Conservation (phyloP, 1,140 invertebrate species). For the Belonocnema kinseyi region DNA sequence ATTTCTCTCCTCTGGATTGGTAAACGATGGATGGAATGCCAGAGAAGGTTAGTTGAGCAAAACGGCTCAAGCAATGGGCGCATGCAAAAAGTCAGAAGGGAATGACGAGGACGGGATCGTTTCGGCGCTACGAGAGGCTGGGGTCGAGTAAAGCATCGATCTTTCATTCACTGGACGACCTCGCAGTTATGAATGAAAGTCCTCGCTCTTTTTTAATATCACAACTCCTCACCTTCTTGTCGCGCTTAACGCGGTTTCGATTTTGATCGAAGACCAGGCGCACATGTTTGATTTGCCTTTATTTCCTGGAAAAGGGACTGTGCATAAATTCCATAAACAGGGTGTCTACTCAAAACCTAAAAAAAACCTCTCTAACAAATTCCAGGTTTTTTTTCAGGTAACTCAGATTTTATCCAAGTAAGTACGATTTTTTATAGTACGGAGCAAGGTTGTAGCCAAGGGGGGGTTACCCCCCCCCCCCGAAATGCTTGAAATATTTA, state of each 20-base stretch:
- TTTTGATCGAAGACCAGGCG: constrained; percentile 59
- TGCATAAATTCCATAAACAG: too few species aligned
- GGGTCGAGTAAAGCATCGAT: constrained; percentile 51
- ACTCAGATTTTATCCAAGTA: too few species aligned
- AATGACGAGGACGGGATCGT: constrained; percentile 21
- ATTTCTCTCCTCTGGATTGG: not conserved
- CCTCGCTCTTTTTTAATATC: constrained; percentile 55
- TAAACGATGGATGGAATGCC: constrained; percentile 26
- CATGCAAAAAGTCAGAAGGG: constrained; percentile 36
- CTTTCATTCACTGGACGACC: constrained; percentile 57
- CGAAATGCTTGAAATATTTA: too few species aligned
- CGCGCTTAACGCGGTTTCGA: constrained; percentile 57
- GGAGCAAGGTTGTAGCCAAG: too few species aligned
- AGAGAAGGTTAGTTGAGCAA: constrained; percentile 34
- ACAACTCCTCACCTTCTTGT: constrained; percentile 40
- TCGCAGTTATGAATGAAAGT: constrained; percentile 59
- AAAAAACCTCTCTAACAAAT: too few species aligned
- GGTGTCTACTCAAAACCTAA: too few species aligned
- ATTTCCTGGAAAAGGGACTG: too few species aligned
- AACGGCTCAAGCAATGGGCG: not conserved
- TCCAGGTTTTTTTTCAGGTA: too few species aligned
- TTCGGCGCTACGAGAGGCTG: constrained; percentile 30
- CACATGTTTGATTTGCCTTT: too few species aligned
- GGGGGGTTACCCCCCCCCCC: too few species aligned
- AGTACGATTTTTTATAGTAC: too few species aligned